Percentiles rank a stretch among this genome's conserved stretches.
Conservation (phyloP, 2,113 vertebrate genomes). For the Rallus limicola region DNA sequence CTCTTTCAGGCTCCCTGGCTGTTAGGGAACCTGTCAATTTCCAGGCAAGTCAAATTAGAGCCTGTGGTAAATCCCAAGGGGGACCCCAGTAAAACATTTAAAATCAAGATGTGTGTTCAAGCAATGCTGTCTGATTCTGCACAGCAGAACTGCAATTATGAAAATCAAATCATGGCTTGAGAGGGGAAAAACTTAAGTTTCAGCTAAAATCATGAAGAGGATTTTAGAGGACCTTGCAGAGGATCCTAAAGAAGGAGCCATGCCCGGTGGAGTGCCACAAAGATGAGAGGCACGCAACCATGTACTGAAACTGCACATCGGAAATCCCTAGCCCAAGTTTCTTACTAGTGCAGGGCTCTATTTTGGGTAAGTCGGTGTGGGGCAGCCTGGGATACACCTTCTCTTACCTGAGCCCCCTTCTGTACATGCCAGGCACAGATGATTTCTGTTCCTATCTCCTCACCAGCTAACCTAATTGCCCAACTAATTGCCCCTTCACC, state of each 20-base stretch:
- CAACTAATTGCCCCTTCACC: background rate
- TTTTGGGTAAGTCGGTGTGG: background rate
- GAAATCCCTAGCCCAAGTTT: background rate
- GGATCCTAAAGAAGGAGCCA: background rate
- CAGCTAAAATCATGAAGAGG: background rate
- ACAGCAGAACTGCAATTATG: background rate
- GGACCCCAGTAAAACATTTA: background rate
- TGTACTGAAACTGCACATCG: accelerated
- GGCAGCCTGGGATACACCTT: background rate
- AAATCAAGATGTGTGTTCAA: background rate
- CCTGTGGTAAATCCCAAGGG: background rate
- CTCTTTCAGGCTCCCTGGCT: background rate
- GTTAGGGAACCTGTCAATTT: background rate
- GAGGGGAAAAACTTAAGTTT: background rate
- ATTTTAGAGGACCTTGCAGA: background rate
- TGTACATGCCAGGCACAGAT: background rate
- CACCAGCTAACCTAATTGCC: background rate
- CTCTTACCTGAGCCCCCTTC: background rate
- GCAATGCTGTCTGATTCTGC: background rate
- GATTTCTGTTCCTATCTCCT: background rate
- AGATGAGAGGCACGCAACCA: background rate
- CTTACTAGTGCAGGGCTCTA: background rate
- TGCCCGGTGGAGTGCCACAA: background rate
- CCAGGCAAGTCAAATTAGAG: background rate
- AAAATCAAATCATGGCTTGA: background rate